Evolutionary conservation across 2,797 vertebrate species (phyloP).

Genomic region (Brotula barbata): DNA sequence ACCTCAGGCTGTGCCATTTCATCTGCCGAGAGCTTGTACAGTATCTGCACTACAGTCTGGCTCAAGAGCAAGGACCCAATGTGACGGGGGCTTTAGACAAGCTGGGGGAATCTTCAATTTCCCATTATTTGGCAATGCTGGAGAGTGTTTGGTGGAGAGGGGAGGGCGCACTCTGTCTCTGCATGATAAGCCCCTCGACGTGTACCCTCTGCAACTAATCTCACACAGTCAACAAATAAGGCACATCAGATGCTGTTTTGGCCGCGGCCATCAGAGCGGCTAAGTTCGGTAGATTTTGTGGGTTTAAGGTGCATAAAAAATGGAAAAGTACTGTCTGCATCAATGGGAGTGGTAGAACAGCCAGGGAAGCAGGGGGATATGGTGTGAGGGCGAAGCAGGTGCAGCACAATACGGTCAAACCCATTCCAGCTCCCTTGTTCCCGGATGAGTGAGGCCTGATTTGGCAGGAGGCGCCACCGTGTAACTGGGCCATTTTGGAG

Average conservation of each 20-base stretch:
- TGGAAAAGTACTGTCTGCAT: slow-evolving; percentile 38
- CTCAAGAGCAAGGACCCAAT: slow-evolving; percentile 57
- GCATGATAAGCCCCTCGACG: slow-evolving; percentile 74
- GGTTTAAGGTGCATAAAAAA: slow-evolving; percentile 60
- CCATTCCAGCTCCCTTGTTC: slow-evolving; percentile 63
- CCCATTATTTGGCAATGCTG: slow-evolving; percentile 62
- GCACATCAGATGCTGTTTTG: slow-evolving; percentile 85
- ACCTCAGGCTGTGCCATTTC: neutral
- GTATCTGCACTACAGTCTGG: slow-evolving; percentile 60
- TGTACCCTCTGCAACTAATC: slow-evolving; percentile 80
- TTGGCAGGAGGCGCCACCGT: slow-evolving; percentile 57
- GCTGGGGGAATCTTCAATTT: slow-evolving; percentile 56
- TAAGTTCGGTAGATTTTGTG: slow-evolving; percentile 80
- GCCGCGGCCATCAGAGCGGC: slow-evolving; percentile 70
- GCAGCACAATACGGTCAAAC: slow-evolving; percentile 72
- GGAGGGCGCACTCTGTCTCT: slow-evolving; percentile 62
- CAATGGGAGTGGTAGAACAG: slow-evolving; percentile 50
- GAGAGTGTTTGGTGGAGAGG: slow-evolving; percentile 55
- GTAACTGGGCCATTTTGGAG: slow-evolving; percentile 58
- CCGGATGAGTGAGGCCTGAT: slow-evolving; percentile 51
- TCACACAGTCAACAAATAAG: slow-evolving; percentile 83
- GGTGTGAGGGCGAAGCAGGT: slow-evolving; percentile 68
- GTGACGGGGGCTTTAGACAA: slow-evolving; percentile 59
- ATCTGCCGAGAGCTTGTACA: slow-evolving; percentile 29
- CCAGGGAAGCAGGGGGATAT: slow-evolving; percentile 44